Evolutionary conservation across 2,888 invertebrate genomes (phyloP).

Genomic region (Fragum sueziense): DNA sequence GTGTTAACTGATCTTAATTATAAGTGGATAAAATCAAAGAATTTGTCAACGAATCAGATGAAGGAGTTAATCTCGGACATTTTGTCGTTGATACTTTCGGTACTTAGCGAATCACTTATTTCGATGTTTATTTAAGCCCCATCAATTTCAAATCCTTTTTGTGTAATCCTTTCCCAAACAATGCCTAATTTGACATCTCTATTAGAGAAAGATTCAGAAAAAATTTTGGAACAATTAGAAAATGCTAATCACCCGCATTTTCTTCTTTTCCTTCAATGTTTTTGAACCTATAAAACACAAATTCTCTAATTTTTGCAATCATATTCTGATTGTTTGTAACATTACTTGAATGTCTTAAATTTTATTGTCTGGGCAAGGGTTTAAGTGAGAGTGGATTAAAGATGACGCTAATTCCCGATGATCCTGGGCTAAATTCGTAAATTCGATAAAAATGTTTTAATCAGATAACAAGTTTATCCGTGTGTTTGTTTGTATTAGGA

Average conservation of each 20-base stretch:
- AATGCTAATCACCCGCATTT: too few relatives aligned
- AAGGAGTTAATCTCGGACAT: slow-evolving; percentile 14
- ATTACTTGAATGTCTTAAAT: too few relatives aligned
- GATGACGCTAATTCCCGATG: slow-evolving; percentile 58
- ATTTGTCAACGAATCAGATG: not conserved
- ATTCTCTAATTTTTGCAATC: too few relatives aligned
- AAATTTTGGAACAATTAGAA: too few relatives aligned
- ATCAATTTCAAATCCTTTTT: slow-evolving; percentile 60
- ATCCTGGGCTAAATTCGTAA: slow-evolving; percentile 51
- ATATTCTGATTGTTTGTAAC: too few relatives aligned
- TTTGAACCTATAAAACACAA: too few relatives aligned
- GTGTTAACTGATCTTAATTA: not conserved
- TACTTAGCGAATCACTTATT: slow-evolving; percentile 60
- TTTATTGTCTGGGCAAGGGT: too few relatives aligned
- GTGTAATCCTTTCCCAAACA: too few relatives aligned
- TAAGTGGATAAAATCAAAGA: slow-evolving; percentile 16
- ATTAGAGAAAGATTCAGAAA: too few relatives aligned
- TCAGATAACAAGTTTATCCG: slow-evolving; percentile 58
- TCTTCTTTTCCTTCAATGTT: too few relatives aligned
- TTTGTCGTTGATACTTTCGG: slow-evolving; percentile 43
- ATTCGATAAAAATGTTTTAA: slow-evolving; percentile 62
- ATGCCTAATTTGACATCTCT: too few relatives aligned
- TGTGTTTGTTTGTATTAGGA: slow-evolving; percentile 61
- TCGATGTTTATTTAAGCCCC: slow-evolving; percentile 46
- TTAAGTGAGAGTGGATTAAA: slow-evolving; percentile 59